A percentile compares a stretch with the other conserved stretches of the same genome.
Evolutionary conservation across 2,113 vertebrate genomes (phyloP).

Genomic region (Rhinichthys klamathensis): DNA sequence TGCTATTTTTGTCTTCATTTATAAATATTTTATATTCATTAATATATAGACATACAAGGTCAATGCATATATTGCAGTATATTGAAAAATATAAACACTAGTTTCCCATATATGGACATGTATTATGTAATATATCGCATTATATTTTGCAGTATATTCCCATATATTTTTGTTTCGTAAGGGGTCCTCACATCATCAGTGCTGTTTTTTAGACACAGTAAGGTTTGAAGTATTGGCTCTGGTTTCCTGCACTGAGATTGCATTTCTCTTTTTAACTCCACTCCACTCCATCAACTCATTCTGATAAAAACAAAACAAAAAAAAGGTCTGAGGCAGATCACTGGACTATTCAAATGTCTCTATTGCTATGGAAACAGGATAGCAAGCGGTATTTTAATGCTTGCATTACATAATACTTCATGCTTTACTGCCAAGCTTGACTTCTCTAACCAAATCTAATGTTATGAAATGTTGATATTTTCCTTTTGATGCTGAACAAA

Average conservation of each 20-base stretch:
- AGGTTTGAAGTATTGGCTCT: not conserved
- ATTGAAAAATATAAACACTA: no score
- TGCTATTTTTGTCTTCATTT: no score
- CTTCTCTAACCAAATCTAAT: not conserved
- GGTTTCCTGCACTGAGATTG: not conserved
- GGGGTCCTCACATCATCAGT: not conserved
- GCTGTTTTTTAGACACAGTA: not conserved
- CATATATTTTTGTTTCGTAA: no score
- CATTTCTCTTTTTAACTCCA: not conserved
- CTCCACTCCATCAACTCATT: constrained; percentile 11
- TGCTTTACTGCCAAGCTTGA: not conserved
- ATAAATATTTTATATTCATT: no score
- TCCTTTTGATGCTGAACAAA: not conserved
- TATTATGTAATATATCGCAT: no score
- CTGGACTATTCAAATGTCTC: not conserved
- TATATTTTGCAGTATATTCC: no score
- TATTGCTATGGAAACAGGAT: constrained; percentile 34
- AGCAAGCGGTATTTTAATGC: not conserved
- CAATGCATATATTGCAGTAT: no score
- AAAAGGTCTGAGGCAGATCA: not conserved
- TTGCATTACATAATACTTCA: constrained; percentile 29
- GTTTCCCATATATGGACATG: no score
- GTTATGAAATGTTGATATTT: not conserved
- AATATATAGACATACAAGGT: no score
- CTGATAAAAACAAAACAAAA: not conserved